Evolutionary conservation across 2,113 vertebrate species (phyloP).

Genomic region (Brachypodius melanocephalos): DNA sequence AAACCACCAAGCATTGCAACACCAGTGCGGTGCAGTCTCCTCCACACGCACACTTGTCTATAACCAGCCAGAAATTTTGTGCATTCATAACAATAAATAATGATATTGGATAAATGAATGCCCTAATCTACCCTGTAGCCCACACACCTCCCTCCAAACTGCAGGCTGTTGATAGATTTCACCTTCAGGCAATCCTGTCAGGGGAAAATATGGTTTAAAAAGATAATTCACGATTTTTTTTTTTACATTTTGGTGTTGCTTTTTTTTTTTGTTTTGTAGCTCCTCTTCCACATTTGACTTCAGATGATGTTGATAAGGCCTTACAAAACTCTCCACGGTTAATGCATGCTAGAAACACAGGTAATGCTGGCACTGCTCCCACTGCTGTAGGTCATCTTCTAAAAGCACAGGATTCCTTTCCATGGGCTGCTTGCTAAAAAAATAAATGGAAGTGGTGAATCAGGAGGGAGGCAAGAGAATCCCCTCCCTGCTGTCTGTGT

Average conservation of each 20-base stretch:
- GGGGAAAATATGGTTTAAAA: slow-evolving; percentile 52
- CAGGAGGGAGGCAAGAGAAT: not conserved
- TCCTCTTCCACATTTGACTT: slow-evolving; percentile 95
- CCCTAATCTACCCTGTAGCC: not conserved
- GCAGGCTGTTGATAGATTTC: not conserved
- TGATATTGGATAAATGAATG: not conserved
- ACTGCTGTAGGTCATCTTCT: slow-evolving; percentile 43
- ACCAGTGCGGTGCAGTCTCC: slow-evolving; percentile 66
- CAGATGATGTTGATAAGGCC: slow-evolving; percentile 94
- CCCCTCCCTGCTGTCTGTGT: not conserved
- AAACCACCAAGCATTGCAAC: not conserved
- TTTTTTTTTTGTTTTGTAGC: slow-evolving; percentile 85
- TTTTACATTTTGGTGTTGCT: slow-evolving; percentile 77
- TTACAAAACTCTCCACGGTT: slow-evolving; percentile 93
- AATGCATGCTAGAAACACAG: slow-evolving; percentile 96
- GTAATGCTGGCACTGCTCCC: slow-evolving; percentile 78
- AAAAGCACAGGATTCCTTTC: slow-evolving; percentile 3
- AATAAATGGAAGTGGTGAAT: not conserved
- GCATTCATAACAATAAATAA: not conserved
- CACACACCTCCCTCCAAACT: not conserved
- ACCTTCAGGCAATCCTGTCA: slow-evolving; percentile 10
- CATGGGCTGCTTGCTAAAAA: slow-evolving; percentile 9
- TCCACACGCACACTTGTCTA: slow-evolving; percentile 27
- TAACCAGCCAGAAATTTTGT: not conserved
- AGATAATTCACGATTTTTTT: slow-evolving; percentile 43